Evolutionary conservation across 2,888 invertebrate species (phyloP).

Genomic region (Drosophila nr. perissopoda): DNA sequence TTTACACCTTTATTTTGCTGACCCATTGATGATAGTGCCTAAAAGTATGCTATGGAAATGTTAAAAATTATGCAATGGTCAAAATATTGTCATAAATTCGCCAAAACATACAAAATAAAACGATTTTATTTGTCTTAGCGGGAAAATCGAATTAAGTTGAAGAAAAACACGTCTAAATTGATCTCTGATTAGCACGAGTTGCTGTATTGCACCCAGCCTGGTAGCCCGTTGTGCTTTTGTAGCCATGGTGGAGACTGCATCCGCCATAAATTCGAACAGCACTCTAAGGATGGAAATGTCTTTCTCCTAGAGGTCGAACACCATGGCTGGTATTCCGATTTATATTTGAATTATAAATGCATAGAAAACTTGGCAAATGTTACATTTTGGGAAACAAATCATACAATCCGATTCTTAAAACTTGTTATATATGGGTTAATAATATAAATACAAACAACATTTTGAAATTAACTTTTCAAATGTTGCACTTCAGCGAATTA

Average conservation of each 20-base stretch:
- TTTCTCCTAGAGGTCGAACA: not conserved
- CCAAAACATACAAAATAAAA: not conserved
- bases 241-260: not conserved
- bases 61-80: not conserved
- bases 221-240: not conserved
- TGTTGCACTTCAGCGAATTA: not conserved
- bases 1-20: not conserved
- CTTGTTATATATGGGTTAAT: not conserved
- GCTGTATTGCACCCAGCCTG: not conserved
- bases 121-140: not conserved
- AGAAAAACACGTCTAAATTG: not conserved
- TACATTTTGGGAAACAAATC: not conserved
- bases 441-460: not conserved
- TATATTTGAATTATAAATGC: not conserved
- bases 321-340: not conserved
- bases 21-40: not conserved
- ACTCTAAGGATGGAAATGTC: not conserved
- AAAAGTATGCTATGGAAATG: constrained; percentile 14
- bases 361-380: not conserved
- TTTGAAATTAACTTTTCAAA: not conserved
- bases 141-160: not conserved
- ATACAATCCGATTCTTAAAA: not conserved
- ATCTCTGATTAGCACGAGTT: not conserved
- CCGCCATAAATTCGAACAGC: not conserved
- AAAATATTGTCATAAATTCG: not conserved